These are phyloP conservation scores for Epizoanthus scotinus DNA, from an alignment of 92 coral and sea anemone species.

Conservation along the genomic window DNA sequence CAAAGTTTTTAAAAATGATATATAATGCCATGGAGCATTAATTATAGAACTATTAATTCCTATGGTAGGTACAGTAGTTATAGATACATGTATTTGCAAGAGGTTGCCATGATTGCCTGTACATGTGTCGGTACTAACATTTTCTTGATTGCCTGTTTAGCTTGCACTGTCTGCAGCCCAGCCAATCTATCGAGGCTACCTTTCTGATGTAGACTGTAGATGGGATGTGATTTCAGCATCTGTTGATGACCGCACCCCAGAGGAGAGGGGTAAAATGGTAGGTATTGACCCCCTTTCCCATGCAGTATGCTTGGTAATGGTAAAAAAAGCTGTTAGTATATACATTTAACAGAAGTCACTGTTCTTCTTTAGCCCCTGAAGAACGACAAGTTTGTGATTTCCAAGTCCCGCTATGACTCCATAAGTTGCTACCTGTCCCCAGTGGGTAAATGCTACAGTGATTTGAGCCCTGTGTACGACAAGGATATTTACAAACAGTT, in stretches of 20 bases:
- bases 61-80: too few species aligned
- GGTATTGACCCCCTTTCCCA: too few species aligned
- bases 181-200: conserved; percentile 94
- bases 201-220: conserved; percentile 93
- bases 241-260: conserved; percentile 95
- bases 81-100: too few species aligned
- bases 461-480: conserved; percentile 79
- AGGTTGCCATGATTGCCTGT: background rate
- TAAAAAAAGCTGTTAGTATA: background rate
- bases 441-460: conserved; percentile 86
- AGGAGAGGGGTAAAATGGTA: conserved; percentile 76
- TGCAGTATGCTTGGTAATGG: too few species aligned
- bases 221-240: conserved; percentile 97
- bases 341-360: background rate
- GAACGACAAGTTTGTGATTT: conserved; percentile 81
- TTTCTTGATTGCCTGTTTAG: conserved; percentile 38
- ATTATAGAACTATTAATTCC: too few species aligned
- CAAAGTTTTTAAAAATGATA: too few species aligned
- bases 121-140: background rate
- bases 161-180: conserved; percentile 96
- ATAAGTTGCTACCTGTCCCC: conserved; percentile 94
- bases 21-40: too few species aligned
- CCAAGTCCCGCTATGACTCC: conserved; percentile 96
- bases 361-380: conserved; percentile 67
- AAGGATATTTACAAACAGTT: conserved; percentile 79